A percentile compares a stretch with the other conserved stretches of the same genome.
These are phyloP conservation scores for Patiria pectinifera DNA, from an alignment of 53 echinoderm and acorn worm genomes.

Conservation along the genomic window DNA sequence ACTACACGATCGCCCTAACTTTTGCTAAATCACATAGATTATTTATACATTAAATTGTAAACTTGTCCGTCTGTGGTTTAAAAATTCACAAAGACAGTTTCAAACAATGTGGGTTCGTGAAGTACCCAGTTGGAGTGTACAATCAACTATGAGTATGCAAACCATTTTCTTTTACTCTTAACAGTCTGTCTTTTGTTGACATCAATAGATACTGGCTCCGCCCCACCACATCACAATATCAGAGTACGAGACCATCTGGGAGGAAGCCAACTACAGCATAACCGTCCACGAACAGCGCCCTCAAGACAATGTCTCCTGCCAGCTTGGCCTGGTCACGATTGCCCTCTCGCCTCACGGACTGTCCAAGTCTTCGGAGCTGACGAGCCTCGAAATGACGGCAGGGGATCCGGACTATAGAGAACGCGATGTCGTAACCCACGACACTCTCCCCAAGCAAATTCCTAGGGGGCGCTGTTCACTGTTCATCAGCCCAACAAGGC, in stretches of 20 bases:
- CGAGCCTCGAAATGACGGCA: not conserved
- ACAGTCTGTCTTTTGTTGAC: constrained; percentile 7
- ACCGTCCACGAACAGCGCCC: constrained; percentile 51
- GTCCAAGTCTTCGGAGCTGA: not conserved
- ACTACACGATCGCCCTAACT: no score
- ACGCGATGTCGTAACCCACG: not conserved
- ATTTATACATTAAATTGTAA: no score
- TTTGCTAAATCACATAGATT: no score
- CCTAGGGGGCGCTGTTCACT: constrained; percentile 49
- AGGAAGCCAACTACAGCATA: constrained; percentile 62
- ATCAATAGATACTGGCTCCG: constrained; percentile 5
- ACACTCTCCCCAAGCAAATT: constrained; percentile 9
- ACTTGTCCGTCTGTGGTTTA: no score
- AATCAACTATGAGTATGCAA: not conserved
- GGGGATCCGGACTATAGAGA: not conserved
- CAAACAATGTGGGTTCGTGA: no score
- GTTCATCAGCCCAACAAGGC: constrained; percentile 27
- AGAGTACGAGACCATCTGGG: constrained; percentile 60
- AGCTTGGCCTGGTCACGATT: constrained; percentile 52
- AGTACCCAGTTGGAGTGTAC: no score
- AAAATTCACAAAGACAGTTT: no score
- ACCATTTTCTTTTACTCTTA: not conserved
- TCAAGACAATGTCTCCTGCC: constrained; percentile 22
- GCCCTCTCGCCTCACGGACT: not conserved
- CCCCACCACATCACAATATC: constrained; percentile 47